Percentiles rank a stretch among this genome's conserved stretches.
These are phyloP conservation scores for Aquatica leii DNA, from an alignment of 2,888 invertebrate species.

Conservation along the genomic window DNA sequence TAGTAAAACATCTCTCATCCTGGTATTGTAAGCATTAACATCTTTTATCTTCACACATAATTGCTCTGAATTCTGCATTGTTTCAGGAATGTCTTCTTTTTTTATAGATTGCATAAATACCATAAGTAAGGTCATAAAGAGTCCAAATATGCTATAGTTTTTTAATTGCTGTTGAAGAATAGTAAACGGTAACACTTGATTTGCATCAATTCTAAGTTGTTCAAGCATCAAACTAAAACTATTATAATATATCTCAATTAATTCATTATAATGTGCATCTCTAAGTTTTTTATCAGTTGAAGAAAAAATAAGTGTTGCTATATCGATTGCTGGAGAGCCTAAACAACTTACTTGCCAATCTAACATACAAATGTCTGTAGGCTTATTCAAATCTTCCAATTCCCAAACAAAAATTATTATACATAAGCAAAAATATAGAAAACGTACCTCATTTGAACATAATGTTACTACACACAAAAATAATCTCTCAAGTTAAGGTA, in stretches of 20 bases:
- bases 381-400: conserved; percentile 11
- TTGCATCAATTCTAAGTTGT: background rate
- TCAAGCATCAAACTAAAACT: conserved; percentile 35
- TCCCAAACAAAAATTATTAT: conserved; percentile 6
- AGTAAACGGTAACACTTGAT: background rate
- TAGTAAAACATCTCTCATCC: conserved; percentile 34
- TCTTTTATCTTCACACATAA: conserved; percentile 20
- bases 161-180: background rate
- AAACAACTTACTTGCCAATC: conserved; percentile 44
- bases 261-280: conserved; percentile 27
- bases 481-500: no score
- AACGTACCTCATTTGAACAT: conserved; percentile 41
- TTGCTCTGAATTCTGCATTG: background rate
- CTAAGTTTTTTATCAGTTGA: conserved; percentile 48
- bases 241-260: conserved; percentile 20
- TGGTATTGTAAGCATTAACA: conserved; percentile 32
- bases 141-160: background rate
- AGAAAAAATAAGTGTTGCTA: conserved; percentile 50
- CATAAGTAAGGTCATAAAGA: background rate
- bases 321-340: conserved; percentile 48
- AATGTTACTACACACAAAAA: no score
- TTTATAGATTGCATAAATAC: conserved; percentile 42
- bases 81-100: conserved; percentile 33
- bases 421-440: no score
- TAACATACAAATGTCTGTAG: conserved; percentile 30